Base-by-base conservation (phyloP, 2,888 invertebrate genomes). In the Laspeyria flexula region DNA sequence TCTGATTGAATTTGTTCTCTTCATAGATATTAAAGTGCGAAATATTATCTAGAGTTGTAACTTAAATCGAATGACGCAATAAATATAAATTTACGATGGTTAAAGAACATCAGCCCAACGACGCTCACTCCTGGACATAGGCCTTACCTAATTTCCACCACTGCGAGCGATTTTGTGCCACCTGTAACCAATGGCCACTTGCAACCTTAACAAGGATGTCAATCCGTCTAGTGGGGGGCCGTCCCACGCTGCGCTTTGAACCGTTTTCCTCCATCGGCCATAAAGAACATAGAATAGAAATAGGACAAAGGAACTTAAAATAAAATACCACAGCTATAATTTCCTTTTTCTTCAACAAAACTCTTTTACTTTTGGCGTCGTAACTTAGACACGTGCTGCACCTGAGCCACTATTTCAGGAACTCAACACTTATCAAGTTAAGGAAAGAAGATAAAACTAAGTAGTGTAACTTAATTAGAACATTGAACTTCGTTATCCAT, bases 401-500 rank as follows among this genome's bases (percentile, higher is more conserved):
- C 34, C 34, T 27, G 46, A 40, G 18, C 33, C 40, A 40, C 25
- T 46, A 40, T 46, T 40, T 46, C 34, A 46, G 18, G 27, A 46
- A 46, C 46, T 46, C 34, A 27, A 34, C 33, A 40, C 34, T 46
- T 46, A 46, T 46, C 35, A 41, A 41, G 41, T 41, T 47, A 55
- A 51, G 43, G 35, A 47, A 56, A 33, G 49, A 48, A 68, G 54
- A 48, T 65, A 57, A 55, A 60, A 68, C 44, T 55, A 59, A 60
- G 56, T 60, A 60, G 60, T 60, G 57, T 52, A 56, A 65, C 65
- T 64, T 54, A 64, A 68, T 65, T 68, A 68, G 23, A 57, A 52
- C 48, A 45, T 43, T 45, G 35, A 51, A 65, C 41, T 65, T 64
- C 41, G 40, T 60, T 55, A 65, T 68, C 54, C 44, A 60, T 57